Conservation (phyloP, 2,888 invertebrate species). For the Dilophus febrilis region DNA sequence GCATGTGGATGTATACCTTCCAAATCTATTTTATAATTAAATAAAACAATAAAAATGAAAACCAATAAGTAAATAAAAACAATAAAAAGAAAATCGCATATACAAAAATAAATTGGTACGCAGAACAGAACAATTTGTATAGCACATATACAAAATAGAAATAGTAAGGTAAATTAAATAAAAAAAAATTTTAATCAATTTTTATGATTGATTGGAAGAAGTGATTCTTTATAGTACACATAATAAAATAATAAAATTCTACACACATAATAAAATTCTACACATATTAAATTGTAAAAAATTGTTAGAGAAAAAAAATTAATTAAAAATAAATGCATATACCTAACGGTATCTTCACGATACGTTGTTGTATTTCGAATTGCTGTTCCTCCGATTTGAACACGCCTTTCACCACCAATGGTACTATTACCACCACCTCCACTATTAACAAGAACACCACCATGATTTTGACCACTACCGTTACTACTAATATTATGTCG, state of each 20-base stretch:
- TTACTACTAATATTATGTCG: neutral
- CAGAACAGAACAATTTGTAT: too few species aligned
- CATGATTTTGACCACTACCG: neutral
- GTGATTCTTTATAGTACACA: too few species aligned
- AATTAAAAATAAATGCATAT: too few species aligned
- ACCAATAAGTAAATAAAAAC: neutral
- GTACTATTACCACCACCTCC: neutral
- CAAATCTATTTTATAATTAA: constrained; percentile 4
- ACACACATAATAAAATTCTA: too few species aligned
- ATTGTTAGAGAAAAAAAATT: too few species aligned
- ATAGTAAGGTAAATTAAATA: too few species aligned
- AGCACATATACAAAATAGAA: too few species aligned
- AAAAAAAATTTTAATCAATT: too few species aligned
- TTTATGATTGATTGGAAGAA: too few species aligned
- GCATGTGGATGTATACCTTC: constrained; percentile 5
- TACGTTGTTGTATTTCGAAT: constrained; percentile 14
- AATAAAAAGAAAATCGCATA: neutral
- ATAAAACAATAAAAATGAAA: neutral
- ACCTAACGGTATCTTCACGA: constrained; percentile 29
- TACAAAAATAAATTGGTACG: neutral
- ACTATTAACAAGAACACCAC: neutral
- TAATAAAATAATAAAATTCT: too few species aligned
- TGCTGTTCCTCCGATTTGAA: constrained; percentile 4
- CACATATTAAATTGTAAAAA: too few species aligned
- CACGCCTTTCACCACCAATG: neutral